Conservation (phyloP, 92 coral and sea anemone species). For the Porites lobata region DNA sequence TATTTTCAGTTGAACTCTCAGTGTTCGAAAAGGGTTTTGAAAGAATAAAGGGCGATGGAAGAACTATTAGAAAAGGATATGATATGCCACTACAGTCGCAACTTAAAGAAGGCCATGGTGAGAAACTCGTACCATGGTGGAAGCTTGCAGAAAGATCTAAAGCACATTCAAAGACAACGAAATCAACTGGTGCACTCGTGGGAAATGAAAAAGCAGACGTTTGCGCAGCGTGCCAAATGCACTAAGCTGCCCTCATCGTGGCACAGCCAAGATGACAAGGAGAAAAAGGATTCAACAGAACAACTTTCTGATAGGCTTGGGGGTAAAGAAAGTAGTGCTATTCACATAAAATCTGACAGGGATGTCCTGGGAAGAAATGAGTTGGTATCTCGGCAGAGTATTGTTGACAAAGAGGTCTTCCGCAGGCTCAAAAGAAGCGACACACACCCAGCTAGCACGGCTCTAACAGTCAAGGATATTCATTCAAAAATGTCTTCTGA, state of each 20-base stretch:
- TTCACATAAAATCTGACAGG: background rate
- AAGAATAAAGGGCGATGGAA: background rate
- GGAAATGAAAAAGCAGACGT: background rate
- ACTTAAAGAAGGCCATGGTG: slow-evolving; percentile 10
- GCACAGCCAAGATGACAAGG: background rate
- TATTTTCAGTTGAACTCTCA: background rate
- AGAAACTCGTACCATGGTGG: background rate
- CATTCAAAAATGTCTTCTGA: background rate
- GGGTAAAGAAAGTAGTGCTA: background rate
- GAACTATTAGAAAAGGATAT: background rate
- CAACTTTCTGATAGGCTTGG: background rate
- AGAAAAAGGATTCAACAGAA: background rate
- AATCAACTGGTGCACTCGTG: slow-evolving; percentile 2
- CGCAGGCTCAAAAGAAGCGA: background rate
- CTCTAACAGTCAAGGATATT: slow-evolving; percentile 17
- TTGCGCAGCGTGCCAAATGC: background rate
- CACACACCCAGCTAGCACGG: background rate
- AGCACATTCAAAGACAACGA: slow-evolving; percentile 4
- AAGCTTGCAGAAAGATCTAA: slow-evolving; percentile 12
- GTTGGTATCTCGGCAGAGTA: background rate
- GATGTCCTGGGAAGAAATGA: background rate
- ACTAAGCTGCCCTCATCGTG: background rate
- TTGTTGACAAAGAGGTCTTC: background rate
- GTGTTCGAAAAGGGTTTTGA: no score
- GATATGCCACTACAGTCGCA: background rate